Evolutionary conservation across 2,888 invertebrate genomes (phyloP).

Genomic region (Drosophila merina): DNA sequence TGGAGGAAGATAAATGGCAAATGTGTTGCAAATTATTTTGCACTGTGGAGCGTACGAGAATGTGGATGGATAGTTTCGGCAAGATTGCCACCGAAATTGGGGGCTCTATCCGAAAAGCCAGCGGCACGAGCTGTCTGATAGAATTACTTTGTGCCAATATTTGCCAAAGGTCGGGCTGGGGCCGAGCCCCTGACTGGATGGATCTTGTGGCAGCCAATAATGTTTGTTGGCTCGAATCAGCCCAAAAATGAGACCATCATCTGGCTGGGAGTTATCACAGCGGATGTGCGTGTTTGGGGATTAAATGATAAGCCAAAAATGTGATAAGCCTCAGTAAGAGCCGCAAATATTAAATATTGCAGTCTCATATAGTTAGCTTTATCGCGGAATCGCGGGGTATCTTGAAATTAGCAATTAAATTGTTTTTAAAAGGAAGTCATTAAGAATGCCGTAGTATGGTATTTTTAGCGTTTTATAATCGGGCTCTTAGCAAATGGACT

Average conservation of each 20-base stretch:
- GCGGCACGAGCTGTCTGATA: conserved; percentile 14
- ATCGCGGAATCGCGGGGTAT: conserved; percentile 4
- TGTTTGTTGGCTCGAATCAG: not conserved
- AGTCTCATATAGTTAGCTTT: not conserved
- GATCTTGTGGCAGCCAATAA: not conserved
- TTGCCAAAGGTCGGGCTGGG: conserved; percentile 16
- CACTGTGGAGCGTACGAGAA: conserved; percentile 43
- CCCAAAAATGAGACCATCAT: not conserved
- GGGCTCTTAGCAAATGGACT: too few relatives aligned
- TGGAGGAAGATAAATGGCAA: conserved; percentile 45
- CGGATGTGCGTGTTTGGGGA: conserved; percentile 30
- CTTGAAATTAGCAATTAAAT: not conserved
- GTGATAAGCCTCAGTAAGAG: conserved; percentile 11
- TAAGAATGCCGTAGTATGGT: not conserved
- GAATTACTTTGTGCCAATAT: conserved; percentile 7
- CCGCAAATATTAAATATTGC: not conserved
- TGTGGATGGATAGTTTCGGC: conserved; percentile 29
- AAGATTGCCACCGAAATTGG: not conserved
- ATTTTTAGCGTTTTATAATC: not conserved
- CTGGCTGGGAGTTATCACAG: conserved; percentile 8
- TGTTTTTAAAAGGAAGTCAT: conserved; percentile 2
- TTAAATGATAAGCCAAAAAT: conserved; percentile 20
- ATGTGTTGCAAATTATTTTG: conserved; percentile 36
- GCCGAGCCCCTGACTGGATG: not conserved
- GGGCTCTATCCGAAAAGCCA: conserved; percentile 12